Base-by-base conservation (phyloP, 1,140 invertebrate species). In the Maniola jurtina region DNA sequence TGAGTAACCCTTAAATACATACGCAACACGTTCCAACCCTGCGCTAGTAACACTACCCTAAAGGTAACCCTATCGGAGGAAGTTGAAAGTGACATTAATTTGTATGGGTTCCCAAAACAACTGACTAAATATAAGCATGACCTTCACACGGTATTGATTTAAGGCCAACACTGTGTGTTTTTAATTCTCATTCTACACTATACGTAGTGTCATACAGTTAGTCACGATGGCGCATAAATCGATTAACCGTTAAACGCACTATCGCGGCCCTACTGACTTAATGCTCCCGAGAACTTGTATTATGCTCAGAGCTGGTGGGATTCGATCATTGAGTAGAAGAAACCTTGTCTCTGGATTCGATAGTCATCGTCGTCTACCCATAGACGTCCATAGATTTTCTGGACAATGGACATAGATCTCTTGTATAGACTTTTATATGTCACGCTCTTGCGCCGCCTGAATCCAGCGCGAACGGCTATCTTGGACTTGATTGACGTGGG, bases 171-270 rank as follows among this genome's bases (percentile, higher is more conserved):
- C 25, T 25, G 25, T 25, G 25, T 25, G 25, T 25, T 25, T 25
- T 25, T 25, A 25, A 25, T 25, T 25, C 25, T 25, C 25, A 1
- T 11, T 45, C 10, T 45, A 45, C 11, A 45, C 5, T 45, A 1
- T 45, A n/a, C n/a, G 10, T 11, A 42, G 3, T 57, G 38, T 61
- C 42, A 65, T 65, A 70, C 68, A 61, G 60, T 63, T 64, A 68
- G 68, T 64, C 68, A 71, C 72, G 66, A 58, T 48, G 36, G 61
- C 61, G 65, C 52, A 71, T 72, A 67, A 72, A 72, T 72, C 66
- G 61, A 66, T 60, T 57, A 61, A 75, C 68, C 73, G 73, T 75
- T 72, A 75, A 15, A 56, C 35, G 52, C 54, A 45, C 59, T 61
- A 61, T 59, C 52, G 42, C 56, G 62, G 56, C 50, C 65, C 70